phyloP scores from a whole-genome alignment of 2,113 vertebrate species.

The Phyllostomus hastatus region DNA sequence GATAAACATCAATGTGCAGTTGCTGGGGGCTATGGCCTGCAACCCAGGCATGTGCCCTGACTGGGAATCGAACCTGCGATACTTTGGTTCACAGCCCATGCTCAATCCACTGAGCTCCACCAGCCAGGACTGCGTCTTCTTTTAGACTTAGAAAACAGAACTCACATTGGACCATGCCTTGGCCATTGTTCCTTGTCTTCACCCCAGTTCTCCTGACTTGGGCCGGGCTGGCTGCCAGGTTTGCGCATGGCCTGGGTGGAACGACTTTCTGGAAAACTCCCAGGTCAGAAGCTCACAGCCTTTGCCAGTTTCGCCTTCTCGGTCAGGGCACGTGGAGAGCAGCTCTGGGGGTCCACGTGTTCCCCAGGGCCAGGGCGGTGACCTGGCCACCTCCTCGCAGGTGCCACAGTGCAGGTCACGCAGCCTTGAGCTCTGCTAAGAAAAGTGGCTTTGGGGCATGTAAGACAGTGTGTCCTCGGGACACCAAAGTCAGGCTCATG shows the following conservation, averaged over 20 bases:
- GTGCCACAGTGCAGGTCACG: fast-evolving
- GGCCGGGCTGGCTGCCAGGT: neutral
- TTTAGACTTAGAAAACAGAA: neutral
- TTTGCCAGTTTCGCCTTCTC: neutral
- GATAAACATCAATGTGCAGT: no score
- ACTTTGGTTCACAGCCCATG: no score
- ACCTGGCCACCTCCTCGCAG: fast-evolving
- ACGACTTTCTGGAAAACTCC: neutral
- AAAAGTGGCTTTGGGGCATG: neutral
- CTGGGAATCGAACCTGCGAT: no score
- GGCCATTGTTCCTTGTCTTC: neutral
- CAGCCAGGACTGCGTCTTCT: neutral
- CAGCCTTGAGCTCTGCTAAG: fast-evolving
- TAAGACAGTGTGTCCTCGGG: neutral
- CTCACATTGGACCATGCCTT: neutral
- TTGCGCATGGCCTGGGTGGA: neutral
- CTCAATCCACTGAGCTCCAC: no score
- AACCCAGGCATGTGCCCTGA: no score
- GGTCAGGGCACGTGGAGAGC: neutral
- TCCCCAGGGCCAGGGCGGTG: fast-evolving
- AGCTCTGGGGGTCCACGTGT: neutral
- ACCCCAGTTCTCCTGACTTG: neutral
- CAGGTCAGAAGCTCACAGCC: neutral
- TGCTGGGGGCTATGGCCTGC: no score
- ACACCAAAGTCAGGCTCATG: fast-evolving